Conservation (phyloP, 1,140 invertebrate genomes). For the Argopecten irradians region DNA sequence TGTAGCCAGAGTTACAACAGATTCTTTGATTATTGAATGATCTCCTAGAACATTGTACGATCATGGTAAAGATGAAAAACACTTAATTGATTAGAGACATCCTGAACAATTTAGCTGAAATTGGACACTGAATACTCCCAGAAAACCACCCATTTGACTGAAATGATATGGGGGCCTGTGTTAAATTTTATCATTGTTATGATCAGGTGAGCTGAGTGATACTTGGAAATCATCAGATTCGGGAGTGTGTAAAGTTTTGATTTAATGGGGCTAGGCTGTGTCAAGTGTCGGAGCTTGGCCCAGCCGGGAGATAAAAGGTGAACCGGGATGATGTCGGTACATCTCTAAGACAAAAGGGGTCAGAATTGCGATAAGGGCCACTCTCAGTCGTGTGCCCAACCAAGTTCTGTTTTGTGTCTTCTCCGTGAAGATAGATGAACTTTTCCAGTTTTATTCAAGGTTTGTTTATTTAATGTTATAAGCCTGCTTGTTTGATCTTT, state of each 20-base stretch:
- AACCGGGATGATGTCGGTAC: background rate
- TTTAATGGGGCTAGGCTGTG: background rate
- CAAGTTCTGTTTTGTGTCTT: background rate
- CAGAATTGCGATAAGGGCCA: background rate
- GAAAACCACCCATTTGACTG: background rate
- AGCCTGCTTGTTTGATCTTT: background rate
- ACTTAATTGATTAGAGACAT: background rate
- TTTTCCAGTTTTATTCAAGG: background rate
- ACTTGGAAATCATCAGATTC: background rate
- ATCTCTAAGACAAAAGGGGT: conserved; percentile 1
- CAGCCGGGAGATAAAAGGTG: background rate
- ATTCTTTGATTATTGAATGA: background rate
- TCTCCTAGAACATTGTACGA: background rate
- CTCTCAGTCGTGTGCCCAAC: background rate
- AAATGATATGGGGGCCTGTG: background rate
- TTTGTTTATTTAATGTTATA: background rate
- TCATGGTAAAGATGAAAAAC: background rate
- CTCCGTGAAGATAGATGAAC: background rate
- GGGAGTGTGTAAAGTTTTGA: background rate
- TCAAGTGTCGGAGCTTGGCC: background rate
- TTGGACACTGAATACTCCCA: background rate
- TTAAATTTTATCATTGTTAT: background rate
- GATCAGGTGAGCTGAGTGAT: background rate
- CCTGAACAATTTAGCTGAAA: background rate
- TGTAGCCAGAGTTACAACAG: background rate